Conservation (phyloP, 2,113 vertebrate genomes). For the Periophthalmus modestus region DNA sequence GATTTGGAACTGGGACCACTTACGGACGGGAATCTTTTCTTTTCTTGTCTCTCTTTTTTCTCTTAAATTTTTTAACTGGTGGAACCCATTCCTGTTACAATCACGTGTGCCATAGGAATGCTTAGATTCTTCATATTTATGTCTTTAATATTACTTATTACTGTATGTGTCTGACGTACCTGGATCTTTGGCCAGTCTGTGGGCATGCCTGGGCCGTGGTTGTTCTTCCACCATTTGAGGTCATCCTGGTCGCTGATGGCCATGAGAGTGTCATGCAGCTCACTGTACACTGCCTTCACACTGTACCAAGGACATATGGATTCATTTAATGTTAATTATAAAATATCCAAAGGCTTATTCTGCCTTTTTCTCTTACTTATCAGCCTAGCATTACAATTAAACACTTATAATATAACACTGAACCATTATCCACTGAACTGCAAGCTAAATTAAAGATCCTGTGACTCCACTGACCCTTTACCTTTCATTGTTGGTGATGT, state of each 20-base stretch:
- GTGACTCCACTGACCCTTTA: constrained; percentile 27
- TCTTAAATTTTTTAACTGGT: constrained; percentile 76
- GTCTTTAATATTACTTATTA: neutral
- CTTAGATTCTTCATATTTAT: neutral
- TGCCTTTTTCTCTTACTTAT: neutral
- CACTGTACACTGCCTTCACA: constrained; percentile 79
- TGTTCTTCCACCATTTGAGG: constrained; percentile 84
- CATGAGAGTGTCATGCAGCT: constrained; percentile 81
- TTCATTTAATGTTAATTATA: neutral
- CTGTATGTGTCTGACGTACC: constrained; percentile 47
- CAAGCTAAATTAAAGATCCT: neutral
- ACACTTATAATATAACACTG: neutral
- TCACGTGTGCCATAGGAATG: neutral
- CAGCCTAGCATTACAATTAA: neutral
- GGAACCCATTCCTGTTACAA: constrained; percentile 79
- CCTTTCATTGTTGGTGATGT: constrained; percentile 83
- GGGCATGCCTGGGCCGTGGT: constrained; percentile 81
- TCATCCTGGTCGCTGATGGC: constrained; percentile 80
- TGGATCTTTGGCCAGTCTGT: constrained; percentile 83
- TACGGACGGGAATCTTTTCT: constrained; percentile 69
- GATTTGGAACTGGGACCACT: constrained; percentile 15
- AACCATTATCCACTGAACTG: neutral
- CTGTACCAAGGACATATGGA: constrained; percentile 54
- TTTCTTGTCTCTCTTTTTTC: constrained; percentile 72
- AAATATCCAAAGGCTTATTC: too few species aligned